phyloP scores from a whole-genome alignment of 2,888 invertebrate species.

The Ceraclea dissimilis region DNA sequence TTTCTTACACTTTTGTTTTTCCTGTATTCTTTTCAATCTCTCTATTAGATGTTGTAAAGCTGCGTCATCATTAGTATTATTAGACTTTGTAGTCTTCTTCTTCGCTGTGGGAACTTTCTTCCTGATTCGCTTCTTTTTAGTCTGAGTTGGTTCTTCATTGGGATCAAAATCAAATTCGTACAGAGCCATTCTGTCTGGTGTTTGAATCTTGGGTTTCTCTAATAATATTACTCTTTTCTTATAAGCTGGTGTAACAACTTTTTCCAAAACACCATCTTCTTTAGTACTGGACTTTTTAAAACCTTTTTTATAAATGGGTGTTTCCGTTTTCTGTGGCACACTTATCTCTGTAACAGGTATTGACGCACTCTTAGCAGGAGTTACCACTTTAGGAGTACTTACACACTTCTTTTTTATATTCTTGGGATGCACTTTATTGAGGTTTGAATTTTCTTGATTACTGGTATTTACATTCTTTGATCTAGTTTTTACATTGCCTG shows the following conservation, averaged over 20 bases:
- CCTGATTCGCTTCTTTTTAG: constrained; percentile 30
- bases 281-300: background rate
- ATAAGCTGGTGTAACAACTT: constrained; percentile 15
- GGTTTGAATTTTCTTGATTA: no score
- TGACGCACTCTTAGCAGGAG: background rate
- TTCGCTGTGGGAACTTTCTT: constrained; percentile 5
- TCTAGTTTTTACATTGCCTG: background rate
- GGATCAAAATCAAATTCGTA: constrained; percentile 48
- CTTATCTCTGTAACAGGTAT: background rate
- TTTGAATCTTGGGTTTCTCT: constrained; percentile 9
- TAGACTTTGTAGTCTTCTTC: constrained; percentile 11
- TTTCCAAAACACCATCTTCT: background rate
- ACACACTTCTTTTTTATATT: no score
- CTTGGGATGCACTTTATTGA: no score
- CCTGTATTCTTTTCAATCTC: constrained; percentile 22
- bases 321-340: background rate
- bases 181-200: constrained; percentile 34
- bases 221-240: constrained; percentile 14
- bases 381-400: no score
- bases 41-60: constrained; percentile 18
- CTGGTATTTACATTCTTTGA: background rate
- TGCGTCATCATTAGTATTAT: constrained; percentile 7
- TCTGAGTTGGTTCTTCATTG: constrained; percentile 40
- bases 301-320: background rate
- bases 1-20: constrained; percentile 15